These are phyloP conservation scores for Apodemus speciosus DNA, from an alignment of 2,113 vertebrate species.

Conservation along the genomic window DNA sequence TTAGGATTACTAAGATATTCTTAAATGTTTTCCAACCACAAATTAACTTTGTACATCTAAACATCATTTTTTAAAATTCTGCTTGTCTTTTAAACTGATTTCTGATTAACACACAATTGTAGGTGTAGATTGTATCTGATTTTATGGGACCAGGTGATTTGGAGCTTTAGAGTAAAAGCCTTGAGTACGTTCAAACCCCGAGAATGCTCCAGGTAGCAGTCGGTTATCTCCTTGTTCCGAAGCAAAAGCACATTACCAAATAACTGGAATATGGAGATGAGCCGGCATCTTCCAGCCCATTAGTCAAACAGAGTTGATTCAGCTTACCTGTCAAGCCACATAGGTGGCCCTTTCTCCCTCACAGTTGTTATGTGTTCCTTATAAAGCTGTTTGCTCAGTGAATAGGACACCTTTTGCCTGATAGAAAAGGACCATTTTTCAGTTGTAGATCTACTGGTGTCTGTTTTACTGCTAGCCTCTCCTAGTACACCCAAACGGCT, in stretches of 20 bases:
- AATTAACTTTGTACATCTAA: not conserved
- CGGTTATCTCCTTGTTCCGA: not conserved
- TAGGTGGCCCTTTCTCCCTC: not conserved
- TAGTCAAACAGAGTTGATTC: not conserved
- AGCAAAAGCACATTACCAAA: constrained; percentile 5
- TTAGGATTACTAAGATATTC: not conserved
- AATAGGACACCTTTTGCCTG: not conserved
- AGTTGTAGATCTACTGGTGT: not conserved
- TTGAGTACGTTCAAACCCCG: not conserved
- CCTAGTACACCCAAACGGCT: not conserved
- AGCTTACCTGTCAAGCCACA: not conserved
- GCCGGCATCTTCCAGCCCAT: not conserved
- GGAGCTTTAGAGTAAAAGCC: not conserved
- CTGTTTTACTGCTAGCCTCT: not conserved
- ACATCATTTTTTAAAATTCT: constrained; percentile 9
- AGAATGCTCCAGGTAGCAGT: not conserved
- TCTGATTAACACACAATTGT: constrained; percentile 35
- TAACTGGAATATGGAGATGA: not conserved
- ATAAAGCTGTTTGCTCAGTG: not conserved
- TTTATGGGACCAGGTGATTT: not conserved
- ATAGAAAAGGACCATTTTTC: not conserved
- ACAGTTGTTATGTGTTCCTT: not conserved
- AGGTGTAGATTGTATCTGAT: constrained; percentile 18
- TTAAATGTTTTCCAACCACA: constrained; percentile 8
- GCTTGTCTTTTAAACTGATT: constrained; percentile 41